These are phyloP conservation scores for Baryphthengus martii DNA, from an alignment of 2,113 vertebrate genomes.

Conservation along the genomic window DNA sequence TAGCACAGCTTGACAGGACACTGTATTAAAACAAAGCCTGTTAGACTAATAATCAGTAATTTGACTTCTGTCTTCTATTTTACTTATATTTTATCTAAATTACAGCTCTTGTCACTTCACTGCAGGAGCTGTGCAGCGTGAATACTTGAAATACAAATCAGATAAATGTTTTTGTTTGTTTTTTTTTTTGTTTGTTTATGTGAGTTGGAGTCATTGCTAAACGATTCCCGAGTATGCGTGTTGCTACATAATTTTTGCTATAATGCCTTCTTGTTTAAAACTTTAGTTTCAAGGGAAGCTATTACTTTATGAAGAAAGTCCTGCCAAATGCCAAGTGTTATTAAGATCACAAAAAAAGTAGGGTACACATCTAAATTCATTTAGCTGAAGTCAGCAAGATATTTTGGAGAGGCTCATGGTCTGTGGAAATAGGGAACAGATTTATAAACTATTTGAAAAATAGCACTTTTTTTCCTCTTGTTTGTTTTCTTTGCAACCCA, in stretches of 20 bases:
- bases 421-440: background rate
- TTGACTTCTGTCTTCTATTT: background rate
- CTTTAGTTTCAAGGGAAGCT: background rate
- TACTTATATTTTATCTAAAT: background rate
- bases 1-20: background rate
- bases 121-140: background rate
- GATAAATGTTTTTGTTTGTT: background rate
- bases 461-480: background rate
- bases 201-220: background rate
- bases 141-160: background rate
- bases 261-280: background rate
- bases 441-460: background rate
- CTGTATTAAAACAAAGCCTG: background rate
- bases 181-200: background rate
- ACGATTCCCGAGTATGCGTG: background rate
- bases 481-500: background rate
- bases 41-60: background rate
- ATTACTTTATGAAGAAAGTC: background rate
- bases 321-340: background rate
- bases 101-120: background rate
- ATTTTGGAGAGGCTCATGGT: background rate
- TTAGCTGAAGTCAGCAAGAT: background rate
- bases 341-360: background rate
- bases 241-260: background rate
- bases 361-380: background rate